Conservation (phyloP, 1,140 invertebrate genomes). For the Orius insidiosus region DNA sequence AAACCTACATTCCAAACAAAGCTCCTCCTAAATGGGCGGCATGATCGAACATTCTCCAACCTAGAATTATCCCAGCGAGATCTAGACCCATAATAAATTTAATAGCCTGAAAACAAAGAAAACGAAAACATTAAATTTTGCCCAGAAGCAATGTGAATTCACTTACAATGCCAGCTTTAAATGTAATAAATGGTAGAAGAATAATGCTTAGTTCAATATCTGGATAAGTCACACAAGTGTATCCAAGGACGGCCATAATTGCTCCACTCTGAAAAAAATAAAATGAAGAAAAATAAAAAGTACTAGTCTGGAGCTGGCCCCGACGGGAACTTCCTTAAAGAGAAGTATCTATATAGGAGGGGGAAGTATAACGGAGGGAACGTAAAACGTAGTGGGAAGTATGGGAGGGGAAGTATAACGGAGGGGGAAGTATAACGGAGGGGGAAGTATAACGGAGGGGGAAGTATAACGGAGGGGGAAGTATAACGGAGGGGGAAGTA, state of each 20-base stretch:
- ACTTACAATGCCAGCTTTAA: constrained; percentile 65
- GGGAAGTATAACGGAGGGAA: too few relatives aligned
- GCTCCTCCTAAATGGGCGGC: constrained; percentile 93
- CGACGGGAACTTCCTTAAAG: too few relatives aligned
- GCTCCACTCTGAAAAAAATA: constrained; percentile 66
- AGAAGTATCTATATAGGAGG: too few relatives aligned
- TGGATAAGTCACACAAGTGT: constrained; percentile 72
- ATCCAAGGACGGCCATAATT: constrained; percentile 75
- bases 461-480: too few relatives aligned
- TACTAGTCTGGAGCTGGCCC: too few relatives aligned
- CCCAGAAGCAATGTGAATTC: constrained; percentile 12
- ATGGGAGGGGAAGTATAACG: constrained; percentile 13
- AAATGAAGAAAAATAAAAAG: background rate
- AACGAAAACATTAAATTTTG: constrained; percentile 16
- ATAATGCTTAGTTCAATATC: constrained; percentile 72
- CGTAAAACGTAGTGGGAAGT: too few relatives aligned
- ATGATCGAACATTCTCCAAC: constrained; percentile 92
- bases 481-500: too few relatives aligned
- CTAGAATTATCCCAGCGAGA: constrained; percentile 55
- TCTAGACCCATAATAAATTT: constrained; percentile 74
- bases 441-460: too few relatives aligned
- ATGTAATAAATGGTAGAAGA: constrained; percentile 73
- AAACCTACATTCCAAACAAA: constrained; percentile 78
- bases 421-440: background rate
- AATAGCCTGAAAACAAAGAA: constrained; percentile 47